Percentiles rank a stretch among this genome's conserved stretches.
phyloP scores from a whole-genome alignment of 2,888 invertebrate species.

The Aspidiotus rigidus region DNA sequence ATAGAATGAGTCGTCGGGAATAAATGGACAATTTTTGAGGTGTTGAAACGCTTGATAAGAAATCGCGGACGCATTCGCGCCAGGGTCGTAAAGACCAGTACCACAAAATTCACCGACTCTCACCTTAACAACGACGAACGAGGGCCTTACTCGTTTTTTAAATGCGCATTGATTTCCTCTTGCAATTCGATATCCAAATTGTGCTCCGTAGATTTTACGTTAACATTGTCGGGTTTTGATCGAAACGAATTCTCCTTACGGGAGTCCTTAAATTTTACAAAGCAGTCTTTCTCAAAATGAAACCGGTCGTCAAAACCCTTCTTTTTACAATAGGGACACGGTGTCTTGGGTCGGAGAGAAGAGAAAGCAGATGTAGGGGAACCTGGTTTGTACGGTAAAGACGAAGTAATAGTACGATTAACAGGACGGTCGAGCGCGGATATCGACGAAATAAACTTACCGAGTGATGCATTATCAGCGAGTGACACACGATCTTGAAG shows the following conservation, averaged over 20 bases:
- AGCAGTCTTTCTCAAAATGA: not conserved
- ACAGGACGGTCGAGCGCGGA: not conserved
- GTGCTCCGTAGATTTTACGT: not conserved
- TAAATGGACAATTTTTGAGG: not conserved
- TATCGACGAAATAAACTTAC: not conserved
- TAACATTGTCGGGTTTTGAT: not conserved
- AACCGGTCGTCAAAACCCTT: not conserved
- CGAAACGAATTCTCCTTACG: not conserved
- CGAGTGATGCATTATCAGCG: not conserved
- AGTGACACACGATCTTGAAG: not conserved
- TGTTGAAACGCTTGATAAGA: not conserved
- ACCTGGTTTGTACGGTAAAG: not conserved
- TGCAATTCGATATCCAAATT: conserved; percentile 2
- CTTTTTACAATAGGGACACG: not conserved
- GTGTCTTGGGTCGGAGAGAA: not conserved
- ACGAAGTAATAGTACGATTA: conserved; percentile 3
- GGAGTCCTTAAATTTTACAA: not conserved
- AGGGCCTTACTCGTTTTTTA: conserved; percentile 1
- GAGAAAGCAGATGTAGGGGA: not conserved
- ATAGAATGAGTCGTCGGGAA: not conserved
- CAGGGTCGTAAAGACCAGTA: conserved; percentile 1
- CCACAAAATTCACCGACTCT: not conserved
- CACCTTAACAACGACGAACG: conserved; percentile 1
- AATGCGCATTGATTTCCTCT: not conserved
- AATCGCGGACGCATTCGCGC: not conserved